A percentile compares a stretch with the other conserved stretches of the same genome.
Conservation (phyloP, 2,888 invertebrate genomes). For the Beris chalybata region DNA sequence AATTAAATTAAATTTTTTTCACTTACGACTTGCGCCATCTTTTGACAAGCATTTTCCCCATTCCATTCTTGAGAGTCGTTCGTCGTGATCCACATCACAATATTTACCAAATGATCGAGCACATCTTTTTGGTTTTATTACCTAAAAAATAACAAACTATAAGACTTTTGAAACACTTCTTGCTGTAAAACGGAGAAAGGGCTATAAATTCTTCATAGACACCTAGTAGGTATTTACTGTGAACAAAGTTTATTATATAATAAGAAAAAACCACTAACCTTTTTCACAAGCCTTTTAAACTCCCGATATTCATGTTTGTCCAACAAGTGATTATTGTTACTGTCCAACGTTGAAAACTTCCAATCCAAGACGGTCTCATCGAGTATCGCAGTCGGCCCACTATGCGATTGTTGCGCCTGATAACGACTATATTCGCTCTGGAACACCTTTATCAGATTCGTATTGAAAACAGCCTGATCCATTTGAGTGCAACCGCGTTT, state of each 20-base stretch:
- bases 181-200: too few relatives aligned
- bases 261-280: constrained; percentile 57
- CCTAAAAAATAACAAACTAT: constrained; percentile 51
- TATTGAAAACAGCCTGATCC: constrained; percentile 80
- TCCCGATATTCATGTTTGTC: constrained; percentile 82
- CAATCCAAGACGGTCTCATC: constrained; percentile 73
- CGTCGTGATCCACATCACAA: constrained; percentile 84
- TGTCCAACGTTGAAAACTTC: constrained; percentile 87
- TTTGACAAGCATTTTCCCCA: constrained; percentile 85
- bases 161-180: background rate
- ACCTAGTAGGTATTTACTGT: background rate
- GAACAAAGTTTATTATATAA: too few relatives aligned
- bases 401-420: constrained; percentile 42
- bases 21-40: constrained; percentile 82
- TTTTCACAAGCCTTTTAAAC: constrained; percentile 78
- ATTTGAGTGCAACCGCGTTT: constrained; percentile 67
- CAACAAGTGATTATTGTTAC: constrained; percentile 74
- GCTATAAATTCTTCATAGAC: background rate
- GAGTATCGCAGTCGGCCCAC: constrained; percentile 45
- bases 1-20: constrained; percentile 10
- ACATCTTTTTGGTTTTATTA: constrained; percentile 86
- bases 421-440: constrained; percentile 72
- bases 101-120: constrained; percentile 84
- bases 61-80: constrained; percentile 75
- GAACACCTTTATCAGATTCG: constrained; percentile 82